These are phyloP conservation scores for Antheraea yamamai DNA, from an alignment of 2,888 invertebrate genomes.

Conservation along the genomic window DNA sequence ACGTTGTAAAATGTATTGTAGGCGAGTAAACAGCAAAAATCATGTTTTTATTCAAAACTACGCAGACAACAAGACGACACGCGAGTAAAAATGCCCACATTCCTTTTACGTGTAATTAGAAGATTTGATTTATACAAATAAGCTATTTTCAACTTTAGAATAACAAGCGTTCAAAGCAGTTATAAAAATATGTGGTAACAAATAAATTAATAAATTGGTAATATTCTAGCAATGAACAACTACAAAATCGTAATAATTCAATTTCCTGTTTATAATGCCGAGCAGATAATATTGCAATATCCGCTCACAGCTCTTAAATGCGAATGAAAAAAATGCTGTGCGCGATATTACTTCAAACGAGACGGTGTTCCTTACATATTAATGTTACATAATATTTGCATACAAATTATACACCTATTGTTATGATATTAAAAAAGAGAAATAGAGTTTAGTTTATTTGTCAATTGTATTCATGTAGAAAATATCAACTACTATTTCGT, in stretches of 20 bases:
- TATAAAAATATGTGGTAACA: too few species aligned
- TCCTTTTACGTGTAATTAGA: neutral
- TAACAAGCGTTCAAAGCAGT: neutral
- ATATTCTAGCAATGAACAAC: conserved; percentile 22
- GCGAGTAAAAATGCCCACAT: neutral
- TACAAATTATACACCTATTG: neutral
- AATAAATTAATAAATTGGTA: conserved; percentile 8
- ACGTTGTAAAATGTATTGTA: too few species aligned
- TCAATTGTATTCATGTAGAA: neutral
- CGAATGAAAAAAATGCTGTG: conserved; percentile 24
- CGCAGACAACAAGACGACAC: neutral
- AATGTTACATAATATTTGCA: neutral
- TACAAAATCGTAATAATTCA: conserved; percentile 34
- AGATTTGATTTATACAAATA: neutral
- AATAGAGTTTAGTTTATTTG: neutral
- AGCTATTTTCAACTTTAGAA: neutral
- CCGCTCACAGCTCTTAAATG: conserved; percentile 41
- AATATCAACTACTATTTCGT: neutral
- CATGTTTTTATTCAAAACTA: too few species aligned
- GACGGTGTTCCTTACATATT: conserved; percentile 19
- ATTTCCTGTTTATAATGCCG: conserved; percentile 50
- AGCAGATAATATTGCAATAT: conserved; percentile 45
- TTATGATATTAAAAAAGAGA: neutral
- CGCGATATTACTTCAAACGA: neutral
- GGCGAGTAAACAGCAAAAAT: too few species aligned